Conservation (phyloP, 2,888 invertebrate species). For the Cryptocheilus praepositus region DNA sequence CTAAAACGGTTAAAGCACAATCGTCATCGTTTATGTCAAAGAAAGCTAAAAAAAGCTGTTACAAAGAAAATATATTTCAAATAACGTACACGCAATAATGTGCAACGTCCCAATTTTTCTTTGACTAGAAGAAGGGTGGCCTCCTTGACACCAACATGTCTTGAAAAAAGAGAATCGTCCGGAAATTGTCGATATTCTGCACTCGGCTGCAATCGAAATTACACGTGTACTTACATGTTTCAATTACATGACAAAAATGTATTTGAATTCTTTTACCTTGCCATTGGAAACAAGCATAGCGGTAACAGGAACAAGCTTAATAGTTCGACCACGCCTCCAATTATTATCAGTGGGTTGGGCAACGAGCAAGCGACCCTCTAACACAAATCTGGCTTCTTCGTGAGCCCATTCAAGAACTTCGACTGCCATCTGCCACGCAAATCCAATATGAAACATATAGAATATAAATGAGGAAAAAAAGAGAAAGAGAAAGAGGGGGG, state of each 20-base stretch:
- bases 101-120: constrained; percentile 92
- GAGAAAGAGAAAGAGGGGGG: background rate
- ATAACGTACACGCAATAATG: constrained; percentile 82
- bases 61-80: background rate
- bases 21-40: background rate
- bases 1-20: constrained; percentile 62
- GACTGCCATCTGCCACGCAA: constrained; percentile 83
- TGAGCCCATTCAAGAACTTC: constrained; percentile 96
- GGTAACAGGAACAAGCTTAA: constrained; percentile 91
- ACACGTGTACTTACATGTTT: background rate
- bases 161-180: constrained; percentile 83
- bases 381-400: constrained; percentile 92
- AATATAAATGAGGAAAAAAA: background rate
- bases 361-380: constrained; percentile 91
- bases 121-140: constrained; percentile 91
- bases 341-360: constrained; percentile 94
- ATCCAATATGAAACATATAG: background rate
- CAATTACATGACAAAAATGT: background rate
- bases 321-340: constrained; percentile 91
- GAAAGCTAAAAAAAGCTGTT: background rate
- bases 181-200: constrained; percentile 81
- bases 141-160: constrained; percentile 87
- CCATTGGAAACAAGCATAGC: constrained; percentile 94
- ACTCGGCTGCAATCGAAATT: constrained; percentile 78
- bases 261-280: constrained; percentile 80